These are phyloP conservation scores for Mus caroli DNA, from an alignment of 2,797 vertebrate species.

Conservation along the genomic window DNA sequence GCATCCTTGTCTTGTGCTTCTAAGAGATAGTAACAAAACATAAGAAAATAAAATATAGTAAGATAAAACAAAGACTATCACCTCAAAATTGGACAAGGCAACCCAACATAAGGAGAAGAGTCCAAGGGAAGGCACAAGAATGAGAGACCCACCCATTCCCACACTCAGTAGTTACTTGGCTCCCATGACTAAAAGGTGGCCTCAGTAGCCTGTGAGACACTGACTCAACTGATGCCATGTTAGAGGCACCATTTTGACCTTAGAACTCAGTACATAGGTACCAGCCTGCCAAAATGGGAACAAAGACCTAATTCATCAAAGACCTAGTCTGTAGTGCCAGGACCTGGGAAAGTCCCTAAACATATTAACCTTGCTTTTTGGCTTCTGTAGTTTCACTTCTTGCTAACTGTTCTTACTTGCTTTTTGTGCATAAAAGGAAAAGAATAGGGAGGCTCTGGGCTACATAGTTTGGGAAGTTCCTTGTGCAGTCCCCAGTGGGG, in stretches of 20 bases:
- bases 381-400: neutral
- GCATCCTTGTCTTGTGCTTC: neutral
- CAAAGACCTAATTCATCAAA: neutral
- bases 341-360: neutral
- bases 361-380: neutral
- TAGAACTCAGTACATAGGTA: neutral
- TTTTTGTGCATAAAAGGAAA: neutral
- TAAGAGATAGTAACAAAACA: neutral
- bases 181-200: neutral
- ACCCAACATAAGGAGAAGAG: neutral
- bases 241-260: neutral
- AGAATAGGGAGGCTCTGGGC: neutral
- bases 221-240: neutral
- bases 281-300: neutral
- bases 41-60: neutral
- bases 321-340: neutral
- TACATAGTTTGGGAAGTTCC: neutral
- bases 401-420: neutral
- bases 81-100: neutral
- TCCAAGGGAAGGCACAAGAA: neutral
- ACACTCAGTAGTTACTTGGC: neutral
- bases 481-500: neutral
- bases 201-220: neutral
- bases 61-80: neutral
- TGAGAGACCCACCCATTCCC: neutral